Conservation (phyloP, 2,113 vertebrate genomes). For the Heterotilapia buettikoferi region DNA sequence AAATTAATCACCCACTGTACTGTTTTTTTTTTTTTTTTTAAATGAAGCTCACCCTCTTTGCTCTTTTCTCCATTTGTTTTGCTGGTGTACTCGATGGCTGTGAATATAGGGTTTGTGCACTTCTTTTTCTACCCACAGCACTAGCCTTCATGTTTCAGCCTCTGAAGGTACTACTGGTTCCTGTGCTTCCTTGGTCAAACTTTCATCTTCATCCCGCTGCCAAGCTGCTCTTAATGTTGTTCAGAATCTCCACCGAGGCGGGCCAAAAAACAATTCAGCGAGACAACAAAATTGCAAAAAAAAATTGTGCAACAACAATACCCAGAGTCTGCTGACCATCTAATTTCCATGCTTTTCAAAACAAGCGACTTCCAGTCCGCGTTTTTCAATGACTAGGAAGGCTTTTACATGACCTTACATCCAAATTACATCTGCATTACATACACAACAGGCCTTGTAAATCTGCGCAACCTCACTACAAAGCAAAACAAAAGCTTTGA, state of each 20-base stretch:
- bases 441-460: not conserved
- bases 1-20: constrained; percentile 38
- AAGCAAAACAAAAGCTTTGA: constrained; percentile 16
- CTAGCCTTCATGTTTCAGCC: not conserved
- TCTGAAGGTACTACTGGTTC: constrained; percentile 4
- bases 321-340: not conserved
- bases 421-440: not conserved
- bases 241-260: not conserved
- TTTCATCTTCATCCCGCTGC: constrained; percentile 5
- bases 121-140: constrained; percentile 46
- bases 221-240: constrained; percentile 33
- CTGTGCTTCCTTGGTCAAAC: not conserved
- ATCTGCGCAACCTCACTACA: constrained; percentile 10
- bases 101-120: constrained; percentile 43
- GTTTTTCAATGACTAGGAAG: not conserved
- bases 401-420: not conserved
- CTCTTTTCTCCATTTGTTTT: not conserved
- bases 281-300: not conserved
- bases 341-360: not conserved
- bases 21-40: not conserved
- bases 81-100: constrained; percentile 28
- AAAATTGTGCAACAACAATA: not conserved
- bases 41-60: not conserved
- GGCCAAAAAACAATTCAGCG: not conserved
- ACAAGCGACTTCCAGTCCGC: not conserved